A percentile compares a stretch with the other conserved stretches of the same genome.
These are phyloP conservation scores for Frieseomelitta varia DNA, from an alignment of 1,140 invertebrate species.

Conservation along the genomic window DNA sequence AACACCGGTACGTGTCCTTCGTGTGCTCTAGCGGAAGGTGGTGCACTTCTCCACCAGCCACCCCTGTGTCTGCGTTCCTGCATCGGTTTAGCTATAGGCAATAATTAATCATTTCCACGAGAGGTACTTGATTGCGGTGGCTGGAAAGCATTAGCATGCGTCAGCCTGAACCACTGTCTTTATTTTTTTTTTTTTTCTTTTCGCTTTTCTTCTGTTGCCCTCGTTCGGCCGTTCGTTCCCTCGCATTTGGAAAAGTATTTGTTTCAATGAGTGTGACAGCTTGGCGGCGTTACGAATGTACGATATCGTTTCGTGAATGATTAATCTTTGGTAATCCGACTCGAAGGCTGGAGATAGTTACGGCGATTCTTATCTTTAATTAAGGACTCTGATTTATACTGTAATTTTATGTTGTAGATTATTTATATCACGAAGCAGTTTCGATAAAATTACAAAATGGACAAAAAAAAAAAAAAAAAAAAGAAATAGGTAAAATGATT, in stretches of 20 bases:
- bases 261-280: not conserved
- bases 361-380: too few relatives aligned
- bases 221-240: not conserved
- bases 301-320: too few relatives aligned
- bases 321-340: too few relatives aligned
- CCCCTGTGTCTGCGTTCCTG: constrained; percentile 47
- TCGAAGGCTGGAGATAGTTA: too few relatives aligned
- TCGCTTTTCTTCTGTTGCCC: not conserved
- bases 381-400: too few relatives aligned
- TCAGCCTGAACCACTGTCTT: not conserved
- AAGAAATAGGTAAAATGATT: not conserved
- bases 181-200: not conserved
- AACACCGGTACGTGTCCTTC: constrained; percentile 77
- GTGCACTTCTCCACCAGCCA: constrained; percentile 40
- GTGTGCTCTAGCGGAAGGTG: constrained; percentile 49
- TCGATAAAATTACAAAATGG: constrained; percentile 75
- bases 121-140: constrained; percentile 36
- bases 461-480: not conserved
- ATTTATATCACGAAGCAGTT: constrained; percentile 76
- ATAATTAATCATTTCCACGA: constrained; percentile 78
- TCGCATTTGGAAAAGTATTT: not conserved
- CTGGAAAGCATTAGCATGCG: not conserved
- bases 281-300: not conserved
- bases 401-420: constrained; percentile 70
- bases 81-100: constrained; percentile 68